Base-by-base conservation (phyloP, 2,113 vertebrate species). In the Colistium nudipinnis region DNA sequence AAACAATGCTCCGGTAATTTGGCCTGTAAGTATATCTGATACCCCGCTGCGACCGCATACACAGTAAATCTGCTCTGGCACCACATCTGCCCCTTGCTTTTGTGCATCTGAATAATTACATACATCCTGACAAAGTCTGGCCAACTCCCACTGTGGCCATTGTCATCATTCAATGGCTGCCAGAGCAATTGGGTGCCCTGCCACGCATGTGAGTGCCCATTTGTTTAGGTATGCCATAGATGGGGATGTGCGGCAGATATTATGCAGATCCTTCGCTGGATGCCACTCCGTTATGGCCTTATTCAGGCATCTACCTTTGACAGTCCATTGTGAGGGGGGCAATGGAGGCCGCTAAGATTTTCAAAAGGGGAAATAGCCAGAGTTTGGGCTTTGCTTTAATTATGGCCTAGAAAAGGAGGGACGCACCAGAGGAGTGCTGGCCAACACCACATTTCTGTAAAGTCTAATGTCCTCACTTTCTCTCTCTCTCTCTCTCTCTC, bases 1-100 rank as follows among this genome's bases (percentile, higher is more conserved):
- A 88, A 90, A 83, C 84, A 90, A 76, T 81, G 78, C 53, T 64
- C 43, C 49, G 71, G 80, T 89, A 75, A 91, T 90, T 80, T 76
- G 70, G 62, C 55, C 83, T 48, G 13, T 83, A 80, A 88, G 80
- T 81, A 85, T 70, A 82, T 90, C 82, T 82, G 78, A 72, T 55
- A 68, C 76, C 70, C 66, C 1, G 30, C 75, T 72, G 84, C 86
- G 77, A 73, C 87, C 87, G 64, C 71, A 72, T 63, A 84, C 57
- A 39, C 56, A 43, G 61, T 85, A 87, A 90, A 90, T 89, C 78
- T 81, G 74, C 81, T 79, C 47, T 83, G 83, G 76, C 86, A 80
- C 63, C 25, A 56, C 38, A 14, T 61, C 60, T 30, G 67, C 61
- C 78, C 57, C 68, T 75, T 53, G n/a, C 62, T 75, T 82, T 83